These are phyloP conservation scores for Aphaenogaster floridana DNA, from an alignment of 1,140 invertebrate genomes.

Conservation along the genomic window DNA sequence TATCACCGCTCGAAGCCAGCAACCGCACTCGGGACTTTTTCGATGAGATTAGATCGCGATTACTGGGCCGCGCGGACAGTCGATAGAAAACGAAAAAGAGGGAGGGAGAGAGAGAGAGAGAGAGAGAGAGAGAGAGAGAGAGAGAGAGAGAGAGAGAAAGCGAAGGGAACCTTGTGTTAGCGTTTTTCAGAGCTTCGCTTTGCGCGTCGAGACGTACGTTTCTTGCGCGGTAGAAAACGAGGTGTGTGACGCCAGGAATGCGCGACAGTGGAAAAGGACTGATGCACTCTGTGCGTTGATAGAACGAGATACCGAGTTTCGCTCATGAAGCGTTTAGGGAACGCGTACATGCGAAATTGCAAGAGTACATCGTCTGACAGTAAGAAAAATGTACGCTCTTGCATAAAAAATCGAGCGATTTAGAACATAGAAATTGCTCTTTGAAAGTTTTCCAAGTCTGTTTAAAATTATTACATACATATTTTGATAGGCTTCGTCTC, in stretches of 20 bases:
- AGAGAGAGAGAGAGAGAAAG: background rate
- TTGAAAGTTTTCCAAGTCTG: background rate
- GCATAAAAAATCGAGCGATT: background rate
- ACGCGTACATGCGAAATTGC: background rate
- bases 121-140: background rate
- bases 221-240: conserved; percentile 51
- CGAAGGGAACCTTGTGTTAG: background rate
- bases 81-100: conserved; percentile 32
- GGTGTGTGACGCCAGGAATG: conserved; percentile 42
- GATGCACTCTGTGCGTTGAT: background rate
- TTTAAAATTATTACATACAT: background rate
- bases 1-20: conserved; percentile 54
- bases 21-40: conserved; percentile 51
- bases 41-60: conserved; percentile 59
- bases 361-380: background rate
- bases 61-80: conserved; percentile 38
- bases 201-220: conserved; percentile 38
- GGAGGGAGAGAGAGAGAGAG: background rate
- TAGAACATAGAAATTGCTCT: background rate
- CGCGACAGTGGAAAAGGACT: conserved; percentile 14
- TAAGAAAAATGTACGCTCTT: background rate
- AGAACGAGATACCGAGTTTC: conserved; percentile 18
- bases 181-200: conserved; percentile 47
- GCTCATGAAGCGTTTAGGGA: background rate
- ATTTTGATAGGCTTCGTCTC: background rate